Evolutionary conservation across 2,888 invertebrate genomes (phyloP).

Genomic region (Troides helena): DNA sequence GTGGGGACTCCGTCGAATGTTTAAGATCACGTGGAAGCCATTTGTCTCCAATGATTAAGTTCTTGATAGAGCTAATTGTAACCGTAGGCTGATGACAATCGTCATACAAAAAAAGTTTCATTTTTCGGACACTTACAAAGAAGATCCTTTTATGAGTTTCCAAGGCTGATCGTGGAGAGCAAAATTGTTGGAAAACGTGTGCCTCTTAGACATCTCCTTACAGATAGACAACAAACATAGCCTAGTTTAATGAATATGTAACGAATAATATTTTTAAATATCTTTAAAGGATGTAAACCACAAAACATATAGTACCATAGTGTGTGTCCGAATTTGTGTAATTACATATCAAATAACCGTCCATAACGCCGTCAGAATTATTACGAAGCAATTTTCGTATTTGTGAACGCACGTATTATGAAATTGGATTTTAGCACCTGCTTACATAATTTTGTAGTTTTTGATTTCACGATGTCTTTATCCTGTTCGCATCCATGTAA

Average conservation of each 20-base stretch:
- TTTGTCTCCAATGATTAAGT: too few species aligned
- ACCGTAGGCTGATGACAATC: too few species aligned
- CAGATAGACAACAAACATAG: too few species aligned
- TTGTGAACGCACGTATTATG: constrained; percentile 19
- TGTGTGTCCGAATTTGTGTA: not conserved
- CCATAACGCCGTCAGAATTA: not conserved
- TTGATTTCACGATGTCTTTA: constrained; percentile 14
- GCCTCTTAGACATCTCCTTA: too few species aligned
- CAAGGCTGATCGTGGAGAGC: too few species aligned
- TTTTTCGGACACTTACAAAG: too few species aligned
- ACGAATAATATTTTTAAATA: not conserved
- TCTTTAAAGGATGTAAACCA: not conserved
- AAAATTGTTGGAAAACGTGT: too few species aligned
- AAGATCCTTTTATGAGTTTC: too few species aligned
- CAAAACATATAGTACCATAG: constrained; percentile 1
- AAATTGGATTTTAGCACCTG: constrained; percentile 29
- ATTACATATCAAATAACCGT: constrained; percentile 12
- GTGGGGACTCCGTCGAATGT: too few species aligned
- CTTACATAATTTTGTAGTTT: constrained; percentile 10
- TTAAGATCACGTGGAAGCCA: too few species aligned
- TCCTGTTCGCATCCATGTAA: not conserved
- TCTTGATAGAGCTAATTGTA: too few species aligned
- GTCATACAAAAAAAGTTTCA: too few species aligned
- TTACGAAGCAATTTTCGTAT: constrained; percentile 17
- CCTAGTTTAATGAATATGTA: not conserved